Evolutionary conservation across 2,113 vertebrate species (phyloP).

Genomic region (Acrocephalus kingi): DNA sequence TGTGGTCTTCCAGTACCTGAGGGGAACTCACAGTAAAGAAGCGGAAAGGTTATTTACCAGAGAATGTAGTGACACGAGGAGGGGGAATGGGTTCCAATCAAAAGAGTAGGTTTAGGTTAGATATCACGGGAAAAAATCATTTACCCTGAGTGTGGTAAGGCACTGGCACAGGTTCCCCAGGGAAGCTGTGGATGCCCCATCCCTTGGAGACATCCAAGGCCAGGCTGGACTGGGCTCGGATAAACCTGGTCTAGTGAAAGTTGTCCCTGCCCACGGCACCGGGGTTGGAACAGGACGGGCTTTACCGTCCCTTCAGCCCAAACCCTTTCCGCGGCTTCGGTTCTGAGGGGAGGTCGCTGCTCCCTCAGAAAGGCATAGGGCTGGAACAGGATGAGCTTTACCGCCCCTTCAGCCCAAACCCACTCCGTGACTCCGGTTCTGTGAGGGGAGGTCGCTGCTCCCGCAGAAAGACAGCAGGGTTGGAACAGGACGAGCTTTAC

Average conservation of each 20-base stretch:
- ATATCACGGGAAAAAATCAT: neutral
- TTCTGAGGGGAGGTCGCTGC: neutral
- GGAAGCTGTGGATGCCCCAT: neutral
- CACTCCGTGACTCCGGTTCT: accelerated
- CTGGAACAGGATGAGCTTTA: accelerated
- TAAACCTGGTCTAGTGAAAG: neutral
- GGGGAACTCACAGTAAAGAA: neutral
- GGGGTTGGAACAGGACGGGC: accelerated
- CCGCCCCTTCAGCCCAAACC: accelerated
- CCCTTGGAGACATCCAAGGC: neutral
- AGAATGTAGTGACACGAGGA: neutral
- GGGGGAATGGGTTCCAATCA: neutral
- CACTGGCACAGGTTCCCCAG: neutral
- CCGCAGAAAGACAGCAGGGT: too few relatives aligned
- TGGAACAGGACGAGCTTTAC: too few relatives aligned
- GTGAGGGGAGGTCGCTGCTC: neutral
- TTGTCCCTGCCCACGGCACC: accelerated
- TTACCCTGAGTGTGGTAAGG: neutral
- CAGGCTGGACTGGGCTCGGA: too few relatives aligned
- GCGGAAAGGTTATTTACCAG: neutral
- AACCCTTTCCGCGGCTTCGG: accelerated
- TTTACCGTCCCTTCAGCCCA: accelerated
- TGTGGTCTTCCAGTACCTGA: neutral
- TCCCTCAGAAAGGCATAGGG: too few relatives aligned
- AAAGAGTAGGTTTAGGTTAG: neutral